Percentiles rank a stretch among this genome's conserved stretches.
phyloP scores from a whole-genome alignment of 2,797 vertebrate genomes.

The Cyprinodon diabolis region DNA sequence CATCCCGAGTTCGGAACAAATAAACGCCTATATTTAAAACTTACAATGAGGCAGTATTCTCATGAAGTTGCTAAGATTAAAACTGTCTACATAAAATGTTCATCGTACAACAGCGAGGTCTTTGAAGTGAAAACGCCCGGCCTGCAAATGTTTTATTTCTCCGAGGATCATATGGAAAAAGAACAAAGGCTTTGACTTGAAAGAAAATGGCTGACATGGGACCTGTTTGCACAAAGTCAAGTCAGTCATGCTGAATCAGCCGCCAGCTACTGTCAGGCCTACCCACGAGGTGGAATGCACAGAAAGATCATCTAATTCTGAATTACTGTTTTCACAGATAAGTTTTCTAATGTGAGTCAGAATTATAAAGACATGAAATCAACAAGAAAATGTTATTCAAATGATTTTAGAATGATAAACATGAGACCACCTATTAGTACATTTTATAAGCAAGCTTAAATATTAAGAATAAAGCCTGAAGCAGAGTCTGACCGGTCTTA shows the following conservation, averaged over 20 bases:
- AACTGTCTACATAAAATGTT: background rate
- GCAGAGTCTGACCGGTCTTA: too few species aligned
- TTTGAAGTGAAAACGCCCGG: background rate
- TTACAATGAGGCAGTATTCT: background rate
- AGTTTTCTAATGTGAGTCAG: too few species aligned
- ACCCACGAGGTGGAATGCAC: background rate
- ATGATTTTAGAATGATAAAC: too few species aligned
- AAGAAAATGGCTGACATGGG: background rate
- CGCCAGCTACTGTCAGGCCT: background rate
- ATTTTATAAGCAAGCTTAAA: too few species aligned
- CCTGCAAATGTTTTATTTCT: background rate
- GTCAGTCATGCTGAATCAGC: background rate
- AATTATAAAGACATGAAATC: too few species aligned
- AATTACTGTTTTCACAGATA: background rate
- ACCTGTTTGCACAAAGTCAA: background rate
- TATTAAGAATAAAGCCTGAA: too few species aligned
- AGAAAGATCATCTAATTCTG: background rate
- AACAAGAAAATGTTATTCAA: too few species aligned
- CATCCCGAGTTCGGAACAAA: too few species aligned
- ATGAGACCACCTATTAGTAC: too few species aligned
- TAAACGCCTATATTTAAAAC: background rate
- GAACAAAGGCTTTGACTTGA: conserved; percentile 6
- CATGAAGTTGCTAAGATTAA: background rate
- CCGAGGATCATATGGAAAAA: background rate
- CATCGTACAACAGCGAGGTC: background rate